Conservation (phyloP, 2,888 invertebrate genomes). For the Agrochola circellaris region DNA sequence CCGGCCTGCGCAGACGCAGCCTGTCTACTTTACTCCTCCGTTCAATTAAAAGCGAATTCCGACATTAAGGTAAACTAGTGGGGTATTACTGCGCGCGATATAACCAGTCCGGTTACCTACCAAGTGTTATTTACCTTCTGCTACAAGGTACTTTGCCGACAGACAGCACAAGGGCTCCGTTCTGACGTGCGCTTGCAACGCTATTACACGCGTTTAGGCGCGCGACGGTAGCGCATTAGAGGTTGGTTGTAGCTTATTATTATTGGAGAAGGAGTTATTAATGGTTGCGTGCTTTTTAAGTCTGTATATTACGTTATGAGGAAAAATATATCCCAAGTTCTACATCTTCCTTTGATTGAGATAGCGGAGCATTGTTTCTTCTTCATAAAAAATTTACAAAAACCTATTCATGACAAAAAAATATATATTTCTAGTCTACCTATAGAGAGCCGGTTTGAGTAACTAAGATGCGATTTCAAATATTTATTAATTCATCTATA, state of each 20-base stretch:
- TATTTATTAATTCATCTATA: slow-evolving; percentile 9
- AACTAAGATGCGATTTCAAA: slow-evolving; percentile 11
- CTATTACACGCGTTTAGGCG: slow-evolving; percentile 60
- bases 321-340: background rate
- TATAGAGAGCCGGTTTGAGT: slow-evolving; percentile 16
- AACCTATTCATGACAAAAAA: slow-evolving; percentile 12
- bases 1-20: slow-evolving; percentile 9
- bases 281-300: background rate
- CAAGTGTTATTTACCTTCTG: slow-evolving; percentile 63
- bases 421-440: background rate
- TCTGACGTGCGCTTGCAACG: slow-evolving; percentile 60
- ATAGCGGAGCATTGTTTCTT: background rate
- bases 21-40: slow-evolving; percentile 36
- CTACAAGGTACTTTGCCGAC: slow-evolving; percentile 56
- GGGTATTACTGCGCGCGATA: slow-evolving; percentile 39
- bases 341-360: background rate
- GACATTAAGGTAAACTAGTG: slow-evolving; percentile 54
- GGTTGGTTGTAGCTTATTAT: slow-evolving; percentile 31
- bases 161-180: slow-evolving; percentile 69
- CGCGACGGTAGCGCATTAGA: slow-evolving; percentile 47
- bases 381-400: background rate
- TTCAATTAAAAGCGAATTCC: slow-evolving; percentile 63
- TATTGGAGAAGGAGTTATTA: background rate
- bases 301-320: background rate
- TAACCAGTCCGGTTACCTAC: slow-evolving; percentile 58